Percentiles rank a stretch among this genome's conserved stretches.
These are phyloP conservation scores for Python bivittatus DNA, from an alignment of 2,113 vertebrate genomes.

Conservation along the genomic window DNA sequence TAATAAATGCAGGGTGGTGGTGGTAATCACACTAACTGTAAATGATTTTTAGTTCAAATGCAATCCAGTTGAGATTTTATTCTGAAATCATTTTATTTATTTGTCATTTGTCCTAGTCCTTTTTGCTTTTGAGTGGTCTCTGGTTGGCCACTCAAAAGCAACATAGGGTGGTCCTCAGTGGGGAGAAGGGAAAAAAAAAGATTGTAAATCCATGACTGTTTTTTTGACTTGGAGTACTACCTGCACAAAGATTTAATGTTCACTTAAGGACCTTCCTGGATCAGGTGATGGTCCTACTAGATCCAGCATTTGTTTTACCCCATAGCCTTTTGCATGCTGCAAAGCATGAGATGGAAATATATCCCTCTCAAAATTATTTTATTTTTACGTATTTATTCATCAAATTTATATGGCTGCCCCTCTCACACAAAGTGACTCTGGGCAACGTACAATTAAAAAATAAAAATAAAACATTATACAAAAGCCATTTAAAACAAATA, in stretches of 20 bases:
- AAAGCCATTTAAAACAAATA: background rate
- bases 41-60: background rate
- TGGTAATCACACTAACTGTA: background rate
- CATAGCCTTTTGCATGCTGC: too few relatives aligned
- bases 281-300: too few relatives aligned
- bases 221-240: too few relatives aligned
- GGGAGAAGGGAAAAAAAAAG: too few relatives aligned
- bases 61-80: background rate
- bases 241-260: too few relatives aligned
- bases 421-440: background rate
- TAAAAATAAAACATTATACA: background rate
- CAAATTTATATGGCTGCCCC: background rate
- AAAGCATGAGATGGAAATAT: too few relatives aligned
- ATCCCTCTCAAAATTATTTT: background rate
- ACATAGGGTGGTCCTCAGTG: background rate
- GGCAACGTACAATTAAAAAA: background rate
- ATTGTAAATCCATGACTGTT: too few relatives aligned
- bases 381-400: background rate
- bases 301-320: too few relatives aligned
- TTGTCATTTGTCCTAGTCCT: background rate
- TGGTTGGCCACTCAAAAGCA: background rate
- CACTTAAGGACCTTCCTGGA: too few relatives aligned
- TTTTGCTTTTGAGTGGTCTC: background rate
- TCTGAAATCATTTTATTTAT: background rate
- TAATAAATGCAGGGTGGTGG: background rate